phyloP scores from a whole-genome alignment of 2,797 vertebrate species.

The Mycteria americana region DNA sequence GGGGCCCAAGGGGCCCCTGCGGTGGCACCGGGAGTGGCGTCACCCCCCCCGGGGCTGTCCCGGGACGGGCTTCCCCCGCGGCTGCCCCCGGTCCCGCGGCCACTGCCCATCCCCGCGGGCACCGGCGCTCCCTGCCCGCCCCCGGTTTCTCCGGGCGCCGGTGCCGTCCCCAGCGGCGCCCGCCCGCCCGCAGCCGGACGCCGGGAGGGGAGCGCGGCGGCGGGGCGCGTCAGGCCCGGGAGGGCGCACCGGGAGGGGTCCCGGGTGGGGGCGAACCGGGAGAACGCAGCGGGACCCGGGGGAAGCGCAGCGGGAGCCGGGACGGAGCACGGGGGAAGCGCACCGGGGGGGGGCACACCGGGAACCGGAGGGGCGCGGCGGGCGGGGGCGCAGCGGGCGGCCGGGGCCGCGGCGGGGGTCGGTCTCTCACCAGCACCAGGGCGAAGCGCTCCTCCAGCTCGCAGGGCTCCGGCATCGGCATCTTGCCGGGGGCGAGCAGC shows the following conservation, averaged over 20 bases:
- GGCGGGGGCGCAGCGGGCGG: neutral
- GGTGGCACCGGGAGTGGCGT: neutral
- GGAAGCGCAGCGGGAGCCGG: neutral
- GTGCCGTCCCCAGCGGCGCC: slow-evolving; percentile 59
- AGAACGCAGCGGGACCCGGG: neutral
- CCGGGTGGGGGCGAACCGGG: neutral
- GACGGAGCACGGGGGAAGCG: neutral
- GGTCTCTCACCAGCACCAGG: slow-evolving; percentile 89
- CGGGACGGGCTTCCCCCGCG: neutral
- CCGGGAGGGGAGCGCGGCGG: neutral
- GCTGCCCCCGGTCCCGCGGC: neutral
- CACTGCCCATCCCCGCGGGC: neutral
- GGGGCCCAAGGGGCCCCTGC: neutral
- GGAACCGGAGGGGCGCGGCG: neutral
- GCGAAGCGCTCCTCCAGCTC: slow-evolving; percentile 97
- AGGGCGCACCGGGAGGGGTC: neutral
- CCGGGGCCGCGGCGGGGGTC: neutral
- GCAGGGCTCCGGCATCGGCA: slow-evolving; percentile 93
- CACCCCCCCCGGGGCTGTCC: neutral
- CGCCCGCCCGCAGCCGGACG: slow-evolving; percentile 81
- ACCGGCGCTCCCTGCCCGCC: neutral
- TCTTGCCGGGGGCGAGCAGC: slow-evolving; percentile 87
- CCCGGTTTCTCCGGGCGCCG: neutral
- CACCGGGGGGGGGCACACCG: too few relatives aligned
- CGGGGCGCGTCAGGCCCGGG: neutral